Base-by-base conservation (phyloP, 92 coral and sea anemone species). In the Porites cylindrica region DNA sequence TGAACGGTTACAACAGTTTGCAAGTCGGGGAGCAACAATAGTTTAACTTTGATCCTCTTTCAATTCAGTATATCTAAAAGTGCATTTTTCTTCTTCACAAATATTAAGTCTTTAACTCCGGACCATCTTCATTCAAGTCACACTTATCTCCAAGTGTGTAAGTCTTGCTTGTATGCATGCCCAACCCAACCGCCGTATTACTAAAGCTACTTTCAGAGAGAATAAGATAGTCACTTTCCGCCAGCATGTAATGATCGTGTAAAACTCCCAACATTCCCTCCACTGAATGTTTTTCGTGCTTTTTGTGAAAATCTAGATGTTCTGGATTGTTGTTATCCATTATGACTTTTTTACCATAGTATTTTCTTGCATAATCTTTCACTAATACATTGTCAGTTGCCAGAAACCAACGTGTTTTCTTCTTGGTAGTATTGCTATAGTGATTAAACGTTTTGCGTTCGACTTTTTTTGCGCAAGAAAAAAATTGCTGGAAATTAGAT, bases 161-260 rank as follows among this genome's bases (percentile, higher is more conserved):
- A 11, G 78, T 14, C 7, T 67, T 76, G 8, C 51, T 32, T n/a
- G 89, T 71, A 63, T 73, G 95, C 50, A 86, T 81, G 18, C 77
- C 69, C 20, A 90, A 26, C 7, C 95, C 95, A 19, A 86, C 72
- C 52, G 95, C 91, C 38, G 93, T 90, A 7, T 21, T 56, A 58
- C 95, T 76, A 71, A 90, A 92, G 12, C 89, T 81, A 61, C 95
- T 92, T 0, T 67, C 60, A 20, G 95, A 90, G 58, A 92, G 58
- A 19, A 92, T 91, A 78, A 92, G 88, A 78, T 82, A 79, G 72
- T 92, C 89, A 58, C 91, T 77, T 66, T 92, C 93, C 6, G 95
- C 75, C 11, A 92, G 64, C 17, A 92, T 63, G 54, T 73, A 87
- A 60, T 92, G 91, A 58, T 92, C 95, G 1, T 81, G 83, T 1